Evolutionary conservation across 2,888 invertebrate species (phyloP).

Genomic region (Heliconius cydno): DNA sequence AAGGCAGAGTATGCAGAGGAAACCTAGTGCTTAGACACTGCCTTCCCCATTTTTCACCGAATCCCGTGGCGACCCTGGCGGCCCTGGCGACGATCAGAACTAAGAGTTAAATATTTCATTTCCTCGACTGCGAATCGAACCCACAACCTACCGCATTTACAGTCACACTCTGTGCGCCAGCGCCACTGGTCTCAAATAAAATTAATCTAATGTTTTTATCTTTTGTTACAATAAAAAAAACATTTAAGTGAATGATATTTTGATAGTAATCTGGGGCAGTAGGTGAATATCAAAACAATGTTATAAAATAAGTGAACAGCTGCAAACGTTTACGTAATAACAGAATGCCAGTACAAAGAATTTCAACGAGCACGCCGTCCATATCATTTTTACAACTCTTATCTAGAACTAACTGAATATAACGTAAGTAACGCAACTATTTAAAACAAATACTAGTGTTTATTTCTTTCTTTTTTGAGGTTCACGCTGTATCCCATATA

Average conservation of each 20-base stretch:
- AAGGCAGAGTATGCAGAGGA: too few species aligned
- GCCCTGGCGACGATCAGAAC: too few species aligned
- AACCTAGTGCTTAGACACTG: too few species aligned
- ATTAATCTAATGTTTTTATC: neutral
- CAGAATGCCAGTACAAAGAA: slow-evolving; percentile 14
- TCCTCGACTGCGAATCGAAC: too few species aligned
- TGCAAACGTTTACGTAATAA: slow-evolving; percentile 10
- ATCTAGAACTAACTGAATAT: neutral
- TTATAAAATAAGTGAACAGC: slow-evolving; percentile 16
- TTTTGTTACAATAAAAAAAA: neutral
- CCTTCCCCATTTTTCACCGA: too few species aligned
- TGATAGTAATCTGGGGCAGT: slow-evolving; percentile 20
- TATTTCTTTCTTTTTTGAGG: too few species aligned
- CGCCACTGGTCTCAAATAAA: too few species aligned
- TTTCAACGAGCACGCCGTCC: neutral
- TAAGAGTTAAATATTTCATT: too few species aligned
- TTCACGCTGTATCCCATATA: too few species aligned
- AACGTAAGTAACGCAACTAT: neutral
- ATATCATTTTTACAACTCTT: slow-evolving; percentile 1
- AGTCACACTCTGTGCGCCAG: too few species aligned
- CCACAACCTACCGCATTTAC: too few species aligned
- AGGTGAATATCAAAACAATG: slow-evolving; percentile 17
- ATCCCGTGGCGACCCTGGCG: too few species aligned
- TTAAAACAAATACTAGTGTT: neutral
- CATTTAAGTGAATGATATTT: neutral